These are phyloP conservation scores for Tupaia chinensis DNA, from an alignment of 2,113 vertebrate species.

Conservation along the genomic window DNA sequence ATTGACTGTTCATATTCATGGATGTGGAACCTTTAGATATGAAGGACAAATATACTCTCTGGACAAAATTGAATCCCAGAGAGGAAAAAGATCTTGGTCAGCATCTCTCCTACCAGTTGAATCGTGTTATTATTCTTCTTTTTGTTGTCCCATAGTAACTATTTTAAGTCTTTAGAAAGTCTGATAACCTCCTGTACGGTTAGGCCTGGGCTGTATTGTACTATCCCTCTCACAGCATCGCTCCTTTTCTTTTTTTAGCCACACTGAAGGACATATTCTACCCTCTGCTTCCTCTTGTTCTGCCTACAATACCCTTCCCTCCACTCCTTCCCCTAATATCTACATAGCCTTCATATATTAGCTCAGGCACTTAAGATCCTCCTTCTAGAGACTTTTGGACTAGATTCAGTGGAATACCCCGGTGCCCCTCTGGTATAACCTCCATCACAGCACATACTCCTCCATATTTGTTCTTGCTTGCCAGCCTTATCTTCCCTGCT, in stretches of 20 bases:
- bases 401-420: neutral
- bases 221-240: neutral
- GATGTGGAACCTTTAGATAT: too few relatives aligned
- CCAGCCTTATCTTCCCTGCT: neutral
- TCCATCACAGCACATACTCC: neutral
- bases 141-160: too few relatives aligned
- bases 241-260: neutral
- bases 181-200: fast-evolving
- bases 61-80: neutral
- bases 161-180: neutral
- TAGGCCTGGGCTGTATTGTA: neutral
- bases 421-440: fast-evolving
- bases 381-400: neutral
- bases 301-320: neutral
- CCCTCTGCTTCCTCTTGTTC: neutral
- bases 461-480: neutral
- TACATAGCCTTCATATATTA: neutral
- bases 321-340: neutral
- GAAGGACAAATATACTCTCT: too few relatives aligned
- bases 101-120: neutral
- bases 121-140: neutral
- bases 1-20: too few relatives aligned
- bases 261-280: fast-evolving
- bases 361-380: neutral
- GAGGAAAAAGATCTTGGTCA: neutral